A percentile compares a stretch with the other conserved stretches of the same genome.
These are phyloP conservation scores for Hapalemur alaotrensis DNA, from an alignment of 2,797 vertebrate genomes.

Conservation along the genomic window DNA sequence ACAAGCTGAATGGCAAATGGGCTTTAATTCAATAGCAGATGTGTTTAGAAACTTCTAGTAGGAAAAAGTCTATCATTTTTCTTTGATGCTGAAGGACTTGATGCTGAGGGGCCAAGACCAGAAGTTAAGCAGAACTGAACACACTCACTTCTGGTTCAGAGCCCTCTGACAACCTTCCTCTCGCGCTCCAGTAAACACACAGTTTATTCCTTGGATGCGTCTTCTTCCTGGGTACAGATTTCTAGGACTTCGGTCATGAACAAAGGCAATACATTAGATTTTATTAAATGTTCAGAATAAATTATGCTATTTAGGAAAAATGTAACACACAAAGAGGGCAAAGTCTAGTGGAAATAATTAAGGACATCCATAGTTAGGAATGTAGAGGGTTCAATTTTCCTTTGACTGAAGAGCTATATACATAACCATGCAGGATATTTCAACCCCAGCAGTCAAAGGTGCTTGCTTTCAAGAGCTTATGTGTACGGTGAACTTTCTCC, in stretches of 20 bases:
- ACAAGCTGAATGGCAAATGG: background rate
- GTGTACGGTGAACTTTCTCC: slow-evolving; percentile 16
- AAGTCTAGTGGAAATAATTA: slow-evolving; percentile 25
- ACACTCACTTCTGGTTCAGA: background rate
- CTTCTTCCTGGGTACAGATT: slow-evolving; percentile 22
- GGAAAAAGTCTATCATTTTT: slow-evolving; percentile 31
- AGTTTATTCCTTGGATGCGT: background rate
- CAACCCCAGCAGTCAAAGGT: background rate
- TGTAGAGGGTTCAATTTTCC: background rate
- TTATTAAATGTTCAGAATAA: slow-evolving; percentile 50
- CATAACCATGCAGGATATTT: background rate
- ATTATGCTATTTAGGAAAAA: slow-evolving; percentile 32
- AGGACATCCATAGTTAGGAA: slow-evolving; percentile 32
- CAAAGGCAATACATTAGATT: background rate
- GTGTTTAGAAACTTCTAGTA: slow-evolving; percentile 22
- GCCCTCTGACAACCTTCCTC: background rate
- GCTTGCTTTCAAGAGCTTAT: background rate
- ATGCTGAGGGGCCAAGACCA: background rate
- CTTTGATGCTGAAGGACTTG: slow-evolving; percentile 51
- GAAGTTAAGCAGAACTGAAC: background rate
- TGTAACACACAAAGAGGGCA: background rate
- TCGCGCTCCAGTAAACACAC: background rate
- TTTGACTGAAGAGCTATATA: slow-evolving; percentile 14
- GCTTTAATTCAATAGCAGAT: background rate
- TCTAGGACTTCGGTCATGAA: background rate